Base-by-base conservation (phyloP, 2,888 invertebrate species). In the Agriopis leucophaearia region DNA sequence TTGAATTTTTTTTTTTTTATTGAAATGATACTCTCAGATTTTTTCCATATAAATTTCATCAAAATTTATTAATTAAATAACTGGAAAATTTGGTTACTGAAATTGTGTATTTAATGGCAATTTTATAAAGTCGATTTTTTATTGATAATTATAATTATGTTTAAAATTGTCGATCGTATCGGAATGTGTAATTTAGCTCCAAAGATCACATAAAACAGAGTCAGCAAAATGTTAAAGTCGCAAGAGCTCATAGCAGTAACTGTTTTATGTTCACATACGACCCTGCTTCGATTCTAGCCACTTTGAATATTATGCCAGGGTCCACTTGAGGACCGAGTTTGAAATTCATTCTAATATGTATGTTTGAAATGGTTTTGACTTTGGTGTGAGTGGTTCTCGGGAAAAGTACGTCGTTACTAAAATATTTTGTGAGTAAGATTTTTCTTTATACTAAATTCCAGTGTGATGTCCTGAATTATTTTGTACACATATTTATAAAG, bases 181-280 rank as follows among this genome's bases (percentile, higher is more conserved):
- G 74, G 50, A 0, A 0, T 0, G 3, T 10, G 12, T 65, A 70
- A 75, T 10, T 8, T 55, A 52, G 68, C 64, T 66, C 62, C 55
- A 40, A 67, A 76, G 63, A 74, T 35, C 66, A 59, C 71, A 75
- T 78, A 78, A 78, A 79, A 78, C 78, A 75, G 74, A 64, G 75
- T 73, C 75, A 73, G 80, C 78, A 78, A 79, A n/a, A 83, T 79
- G 63, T 75, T 78, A 80, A 77, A 78, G 75, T 74, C 52, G 64
- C 66, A 77, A 75, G 75, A 71, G 74, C 80, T 79, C 81, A 81
- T 84, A n/a, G n/a, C n/a, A n/a, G n/a, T n/a, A 84, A 84, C 78
- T 74, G 74, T 81, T 85, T 84, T 79, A 84, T 79, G 80, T 77
- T 60, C 64, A 44, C 5, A 18, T n/a, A 16, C 15, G 27, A 51